Evolutionary conservation across 2,888 invertebrate species (phyloP).

Genomic region (Alloplasta piceator): DNA sequence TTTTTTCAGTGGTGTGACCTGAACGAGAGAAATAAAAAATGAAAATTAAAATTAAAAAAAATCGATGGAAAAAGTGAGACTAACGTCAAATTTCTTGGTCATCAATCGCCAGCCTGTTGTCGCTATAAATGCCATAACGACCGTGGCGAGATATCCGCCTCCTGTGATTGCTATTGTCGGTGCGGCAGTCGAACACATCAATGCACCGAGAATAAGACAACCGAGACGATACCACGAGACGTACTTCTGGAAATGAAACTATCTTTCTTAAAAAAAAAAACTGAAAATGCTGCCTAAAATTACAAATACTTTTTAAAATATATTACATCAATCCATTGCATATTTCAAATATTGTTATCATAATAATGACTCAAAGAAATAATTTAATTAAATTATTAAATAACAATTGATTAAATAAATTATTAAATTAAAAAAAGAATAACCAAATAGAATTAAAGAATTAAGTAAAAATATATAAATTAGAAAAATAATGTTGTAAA

Average conservation of each 20-base stretch:
- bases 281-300: not conserved
- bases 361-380: not conserved
- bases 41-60: constrained; percentile 13
- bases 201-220: constrained; percentile 73
- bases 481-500: not conserved
- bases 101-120: constrained; percentile 77
- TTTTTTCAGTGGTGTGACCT: constrained; percentile 83
- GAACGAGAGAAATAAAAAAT: constrained; percentile 64
- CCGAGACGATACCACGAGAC: constrained; percentile 73
- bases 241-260: constrained; percentile 71
- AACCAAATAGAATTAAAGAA: too few relatives aligned
- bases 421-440: too few relatives aligned
- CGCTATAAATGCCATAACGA: constrained; percentile 77
- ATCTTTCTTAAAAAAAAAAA: not conserved
- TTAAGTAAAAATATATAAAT: too few relatives aligned
- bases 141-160: constrained; percentile 86
- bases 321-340: not conserved
- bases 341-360: not conserved
- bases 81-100: constrained; percentile 73
- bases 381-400: too few relatives aligned
- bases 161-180: constrained; percentile 78
- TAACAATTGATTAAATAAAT: too few relatives aligned
- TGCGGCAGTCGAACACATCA: constrained; percentile 76
- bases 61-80: constrained; percentile 34
- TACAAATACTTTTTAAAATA: not conserved